Base-by-base conservation (phyloP, 2,888 invertebrate species). In the Lissocephala sabroskyi region DNA sequence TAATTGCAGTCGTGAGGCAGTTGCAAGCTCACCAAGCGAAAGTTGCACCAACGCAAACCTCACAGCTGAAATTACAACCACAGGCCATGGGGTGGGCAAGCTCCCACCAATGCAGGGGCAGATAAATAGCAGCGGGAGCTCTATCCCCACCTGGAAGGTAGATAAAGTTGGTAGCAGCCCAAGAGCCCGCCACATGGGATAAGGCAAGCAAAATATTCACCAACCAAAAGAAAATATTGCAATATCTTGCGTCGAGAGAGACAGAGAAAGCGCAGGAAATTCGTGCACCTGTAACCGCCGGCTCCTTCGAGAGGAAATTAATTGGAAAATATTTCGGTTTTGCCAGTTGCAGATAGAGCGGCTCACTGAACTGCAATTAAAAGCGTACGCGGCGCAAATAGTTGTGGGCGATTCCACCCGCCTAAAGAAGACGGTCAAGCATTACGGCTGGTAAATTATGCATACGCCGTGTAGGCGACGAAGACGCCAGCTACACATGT, bases 261-360 rank as follows among this genome's bases (percentile, higher is more conserved):
- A 35, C 9, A 7, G 32, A 10, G 44, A 35, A 16, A 14, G 16
- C 16, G 35, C 13, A 35, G 16, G 16, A 35, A 16, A 35, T 35
- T 5, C 23, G 3, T 23, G 23, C 23, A 23, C 4, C 23, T n/a
- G n/a, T n/a, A n/a, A n/a, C n/a, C n/a, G n/a, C n/a, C n/a, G n/a
- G n/a, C n/a, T n/a, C n/a, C n/a, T n/a, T n/a, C n/a, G n/a, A n/a
- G n/a, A n/a, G n/a, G 64, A 73, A 70, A 76, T 71, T 71, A 76
- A 71, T 71, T 71, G 76, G 65, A 76, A 65, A 76, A 76, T 71
- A 68, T 71, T 71, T 71, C 43, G 65, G 55, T 49, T 65, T 71
- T 75, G 62, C 40, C 52, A 23, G 23, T 7, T 23, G 23, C 23
- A 23, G 7, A 23, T 5, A 23, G 23, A 23, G n/a, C 7, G 7